Evolutionary conservation across 2,113 vertebrate species (phyloP).

Genomic region (Mellivora capensis): DNA sequence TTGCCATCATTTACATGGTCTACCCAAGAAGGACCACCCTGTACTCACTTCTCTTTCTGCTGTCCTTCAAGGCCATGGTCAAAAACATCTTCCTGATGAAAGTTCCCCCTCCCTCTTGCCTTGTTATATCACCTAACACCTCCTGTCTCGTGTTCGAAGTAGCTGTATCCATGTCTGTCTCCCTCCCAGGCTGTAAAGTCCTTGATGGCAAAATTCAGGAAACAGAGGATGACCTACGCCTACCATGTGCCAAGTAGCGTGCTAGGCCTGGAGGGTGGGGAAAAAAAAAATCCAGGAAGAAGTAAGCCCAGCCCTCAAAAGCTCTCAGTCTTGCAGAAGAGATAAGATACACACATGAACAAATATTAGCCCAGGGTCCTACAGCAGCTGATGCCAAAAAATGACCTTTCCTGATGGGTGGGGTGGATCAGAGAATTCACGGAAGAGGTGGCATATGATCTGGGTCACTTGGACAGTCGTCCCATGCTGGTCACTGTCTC

Average conservation of each 20-base stretch:
- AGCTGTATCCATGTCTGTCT: not conserved
- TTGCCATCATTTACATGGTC: not conserved
- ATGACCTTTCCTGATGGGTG: not conserved
- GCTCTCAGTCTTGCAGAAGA: not conserved
- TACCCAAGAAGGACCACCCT: not conserved
- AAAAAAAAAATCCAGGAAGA: not conserved
- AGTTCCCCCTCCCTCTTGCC: not conserved
- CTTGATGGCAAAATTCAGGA: constrained; percentile 33
- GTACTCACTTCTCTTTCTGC: not conserved
- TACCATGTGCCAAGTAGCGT: not conserved
- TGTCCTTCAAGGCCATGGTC: not conserved
- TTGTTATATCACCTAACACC: constrained; percentile 7
- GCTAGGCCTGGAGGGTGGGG: not conserved
- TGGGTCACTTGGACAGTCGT: not conserved
- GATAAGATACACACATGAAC: not conserved
- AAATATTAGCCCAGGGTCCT: not conserved
- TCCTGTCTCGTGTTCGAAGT: constrained; percentile 37
- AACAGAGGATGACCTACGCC: not conserved
- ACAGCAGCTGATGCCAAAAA: not conserved
- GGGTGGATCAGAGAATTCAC: not conserved
- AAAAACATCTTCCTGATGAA: not conserved
- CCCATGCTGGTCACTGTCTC: not conserved
- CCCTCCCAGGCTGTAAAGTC: constrained; percentile 37
- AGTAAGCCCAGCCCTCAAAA: not conserved
- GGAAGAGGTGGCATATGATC: constrained; percentile 2